These are phyloP conservation scores for Oreochromis aureus DNA, from an alignment of 2,113 vertebrate species.

Conservation along the genomic window DNA sequence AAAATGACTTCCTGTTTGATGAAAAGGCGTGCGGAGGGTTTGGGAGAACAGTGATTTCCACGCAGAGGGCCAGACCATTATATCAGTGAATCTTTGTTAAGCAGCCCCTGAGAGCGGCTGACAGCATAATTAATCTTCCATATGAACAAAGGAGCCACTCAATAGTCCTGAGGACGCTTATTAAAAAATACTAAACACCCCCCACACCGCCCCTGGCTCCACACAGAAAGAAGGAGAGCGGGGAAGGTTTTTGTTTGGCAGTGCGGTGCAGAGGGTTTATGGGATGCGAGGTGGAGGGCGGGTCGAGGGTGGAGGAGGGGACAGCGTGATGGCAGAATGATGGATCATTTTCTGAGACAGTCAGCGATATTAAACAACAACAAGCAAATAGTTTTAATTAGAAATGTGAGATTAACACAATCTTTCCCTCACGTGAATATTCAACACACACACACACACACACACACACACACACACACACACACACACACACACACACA, in stretches of 20 bases:
- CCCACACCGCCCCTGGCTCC: neutral
- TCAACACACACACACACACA: constrained; percentile 10
- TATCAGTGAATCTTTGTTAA: constrained; percentile 99
- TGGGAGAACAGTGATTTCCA: constrained; percentile 95
- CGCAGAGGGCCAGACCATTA: constrained; percentile 85
- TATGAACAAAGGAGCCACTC: constrained; percentile 99
- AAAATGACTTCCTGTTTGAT: constrained; percentile 93
- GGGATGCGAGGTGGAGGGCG: constrained; percentile 65
- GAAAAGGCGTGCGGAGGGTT: constrained; percentile 89
- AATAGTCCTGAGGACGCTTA: constrained; percentile 99
- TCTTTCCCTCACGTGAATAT: constrained; percentile 47
- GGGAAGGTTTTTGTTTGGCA: constrained; percentile 28
- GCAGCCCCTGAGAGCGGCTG: constrained; percentile 98
- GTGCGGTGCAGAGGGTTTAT: constrained; percentile 64
- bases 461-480: neutral
- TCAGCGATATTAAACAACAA: constrained; percentile 77
- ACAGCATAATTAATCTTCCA: constrained; percentile 99
- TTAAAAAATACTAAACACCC: constrained; percentile 99
- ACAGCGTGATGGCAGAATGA: constrained; percentile 64
- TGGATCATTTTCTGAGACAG: constrained; percentile 80
- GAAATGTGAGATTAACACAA: constrained; percentile 63
- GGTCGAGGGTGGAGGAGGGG: constrained; percentile 36
- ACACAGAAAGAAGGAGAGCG: constrained; percentile 61
- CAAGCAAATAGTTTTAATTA: constrained; percentile 76
- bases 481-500: neutral